phyloP scores from a whole-genome alignment of 2,797 vertebrate genomes.

The Dromococcyx pavoninus region DNA sequence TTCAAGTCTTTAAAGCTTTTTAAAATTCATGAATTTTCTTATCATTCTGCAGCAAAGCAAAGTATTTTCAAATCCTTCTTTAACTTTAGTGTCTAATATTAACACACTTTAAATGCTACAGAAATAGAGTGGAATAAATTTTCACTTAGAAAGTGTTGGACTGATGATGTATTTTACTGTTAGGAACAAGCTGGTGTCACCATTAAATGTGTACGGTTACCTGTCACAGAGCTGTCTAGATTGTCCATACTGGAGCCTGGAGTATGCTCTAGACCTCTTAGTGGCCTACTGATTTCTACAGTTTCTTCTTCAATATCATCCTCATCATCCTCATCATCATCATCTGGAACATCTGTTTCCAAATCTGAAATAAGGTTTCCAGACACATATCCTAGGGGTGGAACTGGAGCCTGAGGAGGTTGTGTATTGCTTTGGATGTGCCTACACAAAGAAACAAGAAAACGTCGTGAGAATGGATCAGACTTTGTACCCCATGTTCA shows the following conservation, averaged over 20 bases:
- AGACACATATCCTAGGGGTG: conserved; percentile 94
- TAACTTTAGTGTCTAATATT: conserved; percentile 74
- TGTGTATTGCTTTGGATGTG: conserved; percentile 93
- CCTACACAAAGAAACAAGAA: conserved; percentile 77
- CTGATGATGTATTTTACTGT: conserved; percentile 35
- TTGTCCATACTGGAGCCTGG: conserved; percentile 98
- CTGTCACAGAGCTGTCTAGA: conserved; percentile 97
- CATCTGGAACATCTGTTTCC: conserved; percentile 93
- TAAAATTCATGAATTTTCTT: conserved; percentile 83
- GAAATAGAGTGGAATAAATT: conserved; percentile 71
- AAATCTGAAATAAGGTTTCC: conserved; percentile 96
- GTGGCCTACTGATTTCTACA: conserved; percentile 89
- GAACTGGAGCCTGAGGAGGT: conserved; percentile 92
- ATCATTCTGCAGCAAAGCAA: conserved; percentile 77
- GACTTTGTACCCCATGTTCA: not conserved
- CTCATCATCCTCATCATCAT: conserved; percentile 81
- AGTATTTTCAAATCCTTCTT: conserved; percentile 76
- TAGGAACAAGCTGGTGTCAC: conserved; percentile 38
- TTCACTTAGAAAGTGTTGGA: conserved; percentile 52
- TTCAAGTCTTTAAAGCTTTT: conserved; percentile 78
- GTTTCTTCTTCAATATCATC: conserved; percentile 90
- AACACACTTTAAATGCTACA: conserved; percentile 71
- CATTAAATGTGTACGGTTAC: conserved; percentile 72
- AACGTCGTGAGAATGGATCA: not conserved
- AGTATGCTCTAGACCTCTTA: conserved; percentile 91